Conservation (phyloP, 2,888 invertebrate genomes). For the Altica lythri region DNA sequence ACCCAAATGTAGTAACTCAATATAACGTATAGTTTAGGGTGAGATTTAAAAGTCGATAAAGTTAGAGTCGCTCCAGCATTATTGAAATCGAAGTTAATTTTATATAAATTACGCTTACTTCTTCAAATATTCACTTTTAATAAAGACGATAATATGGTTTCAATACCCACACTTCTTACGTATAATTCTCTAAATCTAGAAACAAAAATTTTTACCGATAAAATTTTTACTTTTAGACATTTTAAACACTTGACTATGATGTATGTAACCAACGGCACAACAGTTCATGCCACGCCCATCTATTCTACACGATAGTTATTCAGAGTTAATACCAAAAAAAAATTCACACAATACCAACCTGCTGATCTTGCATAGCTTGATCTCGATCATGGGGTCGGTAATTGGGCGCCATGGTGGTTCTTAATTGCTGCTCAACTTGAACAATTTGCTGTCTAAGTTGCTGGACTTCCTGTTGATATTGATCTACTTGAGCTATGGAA, state of each 20-base stretch:
- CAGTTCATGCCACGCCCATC: constrained; percentile 48
- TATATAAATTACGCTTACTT: no score
- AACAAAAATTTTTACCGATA: no score
- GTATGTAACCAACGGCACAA: constrained; percentile 28
- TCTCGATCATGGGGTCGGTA: constrained; percentile 83
- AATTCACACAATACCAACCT: constrained; percentile 65
- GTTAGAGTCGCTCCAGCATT: no score
- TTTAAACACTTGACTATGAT: constrained; percentile 24
- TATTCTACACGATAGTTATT: constrained; percentile 37
- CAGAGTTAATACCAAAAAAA: constrained; percentile 33
- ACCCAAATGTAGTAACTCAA: no score
- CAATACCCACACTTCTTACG: no score
- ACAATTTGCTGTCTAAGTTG: constrained; percentile 81
- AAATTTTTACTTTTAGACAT: constrained; percentile 4
- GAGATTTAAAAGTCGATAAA: no score
- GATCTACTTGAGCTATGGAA: constrained; percentile 83
- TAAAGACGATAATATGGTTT: no score
- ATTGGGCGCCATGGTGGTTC: constrained; percentile 80
- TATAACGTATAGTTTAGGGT: no score
- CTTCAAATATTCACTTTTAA: no score
- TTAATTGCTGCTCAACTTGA: constrained; percentile 85
- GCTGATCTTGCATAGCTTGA: constrained; percentile 80
- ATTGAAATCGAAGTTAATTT: no score
- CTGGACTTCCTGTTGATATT: constrained; percentile 86
- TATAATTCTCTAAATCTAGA: no score